Evolutionary conservation across 1,140 invertebrate genomes (phyloP), one percentile per base, ranked within the genome.

Genomic region (Colletes latitarsis): DNA sequence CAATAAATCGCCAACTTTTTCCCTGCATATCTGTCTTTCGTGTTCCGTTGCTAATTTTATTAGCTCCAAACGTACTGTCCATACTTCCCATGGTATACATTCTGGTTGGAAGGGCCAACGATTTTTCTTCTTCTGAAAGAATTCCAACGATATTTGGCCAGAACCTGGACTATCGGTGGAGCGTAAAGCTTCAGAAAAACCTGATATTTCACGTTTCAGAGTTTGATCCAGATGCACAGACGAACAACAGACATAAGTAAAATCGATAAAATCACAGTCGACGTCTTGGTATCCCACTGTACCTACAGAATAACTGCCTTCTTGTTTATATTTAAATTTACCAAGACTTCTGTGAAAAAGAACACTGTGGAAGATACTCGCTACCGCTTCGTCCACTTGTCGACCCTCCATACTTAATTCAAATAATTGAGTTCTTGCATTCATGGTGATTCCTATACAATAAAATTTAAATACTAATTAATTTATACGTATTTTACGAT

Each of bases 261-360:
- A 97, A 93, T 99, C 98, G 83, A 99, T 97, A 91, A 98, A 99
- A 93, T 99, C 97, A 94, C 98, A 99, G 90, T 99, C 97, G 12
- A 99, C 97, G 94, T 99, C 98, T 84, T 97, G 97, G 89, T 98
- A 98, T 66, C 98, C 98, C 41, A 99, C 95, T 3, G 98, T 98
- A 46, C 98, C 98, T 72, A 99, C 97, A 12, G 98, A 98, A 92
- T 99, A 99, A 92, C 96, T 97, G 83, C 96, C 97, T 93, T 99
- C 98, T 90, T 97, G 96, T 93, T 97, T 97, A 93, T 99, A 99
- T 69, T 97, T 96, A 93, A 99, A 99, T 95, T 99, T 99, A 81
- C 98, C 98, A 83, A 98, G 95, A 64, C 97, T 97, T 85, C 98
- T 95, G 92, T 99, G 98, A 91, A 99, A 98, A 15, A 99, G 94